Evolutionary conservation across 2,888 invertebrate species (phyloP), one percentile per base, ranked within the genome.

Genomic region (Pogonocherus hispidulus): DNA sequence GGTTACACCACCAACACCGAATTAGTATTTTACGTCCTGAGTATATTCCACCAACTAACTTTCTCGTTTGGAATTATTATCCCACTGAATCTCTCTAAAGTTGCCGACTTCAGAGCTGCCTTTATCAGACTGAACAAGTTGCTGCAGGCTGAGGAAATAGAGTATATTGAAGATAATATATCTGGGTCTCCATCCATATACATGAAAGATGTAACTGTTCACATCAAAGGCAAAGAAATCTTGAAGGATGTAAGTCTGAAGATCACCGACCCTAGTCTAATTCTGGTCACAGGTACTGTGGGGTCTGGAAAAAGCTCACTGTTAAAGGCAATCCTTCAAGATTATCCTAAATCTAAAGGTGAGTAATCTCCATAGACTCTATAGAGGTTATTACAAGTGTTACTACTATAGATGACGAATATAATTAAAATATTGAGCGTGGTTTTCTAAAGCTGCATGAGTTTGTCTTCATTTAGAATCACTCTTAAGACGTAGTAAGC

Each of bases 231-330:
- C 76, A 8, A 70, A 73, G 49, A 74, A 81, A 3, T 87, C 0
- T 76, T 89, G 11, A 80, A 81, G 60, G 80, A 86, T 63, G 74
- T 88, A 3, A 84, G 82, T 8, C 69, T 88, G 19, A 80, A 81
- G 18, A 80, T 89, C 1, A 72, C 79, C 0, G 85, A 86, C 9
- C 59, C 71, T 0, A 79, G 86, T 44, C 72, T 89, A 5, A 84
- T 86, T 41, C 88, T 89, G 0, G 81, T 92, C n/a, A 88, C 91
- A 32, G 92, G 92, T 11, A 86, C 88, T 1, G 90, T 92, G 1
- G 92, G 92, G 18, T 84, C 89, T 4, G 92, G 92, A 47, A 92
- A 92, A 73, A 85, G 86, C 0, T 82, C 86, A 0, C 49, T 87
- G 1, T 69, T 87, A 0, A 82, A 86, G 66, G 63, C 85, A 1